phyloP scores from a whole-genome alignment of 2,113 vertebrate genomes.

The Grus americana region DNA sequence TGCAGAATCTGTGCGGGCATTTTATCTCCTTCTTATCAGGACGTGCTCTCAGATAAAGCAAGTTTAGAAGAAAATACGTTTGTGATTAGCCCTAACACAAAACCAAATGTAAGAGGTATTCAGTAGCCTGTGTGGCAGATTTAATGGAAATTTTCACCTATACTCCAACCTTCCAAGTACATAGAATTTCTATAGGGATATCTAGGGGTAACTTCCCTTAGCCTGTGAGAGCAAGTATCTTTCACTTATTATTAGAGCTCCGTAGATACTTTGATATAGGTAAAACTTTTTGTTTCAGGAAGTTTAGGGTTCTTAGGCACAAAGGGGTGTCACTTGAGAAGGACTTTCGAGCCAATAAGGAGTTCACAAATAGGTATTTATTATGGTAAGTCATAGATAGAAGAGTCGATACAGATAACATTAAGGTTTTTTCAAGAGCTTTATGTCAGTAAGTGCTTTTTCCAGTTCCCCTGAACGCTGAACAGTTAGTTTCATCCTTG shows the following conservation, averaged over 20 bases:
- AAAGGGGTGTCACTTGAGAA: background rate
- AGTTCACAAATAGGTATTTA: background rate
- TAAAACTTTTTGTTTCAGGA: background rate
- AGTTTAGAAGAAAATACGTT: background rate
- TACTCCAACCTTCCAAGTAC: background rate
- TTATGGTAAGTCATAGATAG: background rate
- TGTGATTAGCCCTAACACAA: background rate
- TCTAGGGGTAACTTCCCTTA: background rate
- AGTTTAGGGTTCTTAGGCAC: background rate
- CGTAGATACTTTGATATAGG: background rate
- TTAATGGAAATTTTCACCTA: background rate
- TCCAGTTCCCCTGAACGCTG: background rate
- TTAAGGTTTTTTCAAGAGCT: background rate
- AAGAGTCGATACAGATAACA: background rate
- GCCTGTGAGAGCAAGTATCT: background rate
- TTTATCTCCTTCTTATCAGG: background rate
- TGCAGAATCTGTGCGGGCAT: rapidly evolving
- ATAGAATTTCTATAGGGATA: background rate
- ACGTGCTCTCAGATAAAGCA: background rate
- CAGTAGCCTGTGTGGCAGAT: background rate
- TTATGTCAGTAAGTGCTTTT: background rate
- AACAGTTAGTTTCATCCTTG: background rate
- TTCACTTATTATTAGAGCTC: background rate
- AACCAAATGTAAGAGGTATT: background rate
- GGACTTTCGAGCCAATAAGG: background rate